Base-by-base conservation (phyloP, 1,140 invertebrate genomes). In the Drosophila repleta region DNA sequence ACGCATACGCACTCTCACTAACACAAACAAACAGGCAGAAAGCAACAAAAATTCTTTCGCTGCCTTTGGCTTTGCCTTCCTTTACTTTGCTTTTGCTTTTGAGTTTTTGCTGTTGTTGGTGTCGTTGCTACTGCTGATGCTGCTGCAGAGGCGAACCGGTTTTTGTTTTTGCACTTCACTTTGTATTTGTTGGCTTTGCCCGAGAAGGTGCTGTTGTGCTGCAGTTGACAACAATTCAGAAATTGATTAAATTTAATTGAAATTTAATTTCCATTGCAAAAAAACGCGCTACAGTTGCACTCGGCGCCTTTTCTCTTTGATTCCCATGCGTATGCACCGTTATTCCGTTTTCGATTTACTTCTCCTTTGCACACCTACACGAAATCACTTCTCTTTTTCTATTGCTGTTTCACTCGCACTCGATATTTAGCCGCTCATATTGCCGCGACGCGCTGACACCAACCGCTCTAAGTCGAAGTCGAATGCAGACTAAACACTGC, bases 91-190 rank as follows among this genome's bases (percentile, higher is more conserved):
- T 21, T 32, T 56, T 68, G 64, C 35, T 76, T 26, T 66, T 15
- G 18, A 52, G 18, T 45, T 45, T 20, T 20, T 29, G 6, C 8
- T 29, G 29, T 46, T 81, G 55, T 26, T 74, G 56, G 41, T 73
- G 65, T 48, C 57, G 32, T 37, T 66, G n/a, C 32, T 13, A 35
- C 32, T 35, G 32, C 24, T 72, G n/a, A 17, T 60, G 57, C 57
- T 72, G 64, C 43, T 83, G 79, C 80, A 79, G 62, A 74, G 82
- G 75, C 72, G 75, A 80, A 87, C 82, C 82, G 82, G 82, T 87
- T 84, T 84, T 85, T 79, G 81, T 80, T 87, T 87, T 87, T 82
- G 83, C 82, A 88, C 82, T 87, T 82, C 82, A 87, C 82, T 78
- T 66, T 56, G 49, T 45, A 63, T 71, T 80, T 79, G 70, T 53